Evolutionary conservation across 35 echinoderm and acorn worm species (phyloP), one percentile per base, ranked within the genome.

Genomic region (Patiria miniata): DNA sequence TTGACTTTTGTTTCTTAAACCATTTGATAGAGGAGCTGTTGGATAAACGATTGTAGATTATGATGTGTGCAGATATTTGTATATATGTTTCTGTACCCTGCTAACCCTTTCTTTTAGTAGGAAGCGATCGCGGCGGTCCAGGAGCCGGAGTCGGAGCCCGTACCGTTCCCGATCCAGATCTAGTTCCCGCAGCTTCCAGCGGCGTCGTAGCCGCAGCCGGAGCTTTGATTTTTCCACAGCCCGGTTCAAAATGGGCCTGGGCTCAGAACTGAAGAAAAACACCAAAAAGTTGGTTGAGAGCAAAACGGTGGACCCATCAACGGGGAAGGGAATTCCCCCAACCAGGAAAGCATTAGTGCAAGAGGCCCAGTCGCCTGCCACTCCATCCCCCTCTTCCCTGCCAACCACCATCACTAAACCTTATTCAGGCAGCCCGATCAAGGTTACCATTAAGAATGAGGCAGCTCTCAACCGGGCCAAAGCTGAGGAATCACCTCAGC

Each of bases 161-260:
- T 73, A 73, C 34, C 82, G 82, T 58, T 91, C 93, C 30, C 77
- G 89, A 52, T 95, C 93, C 21, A 80, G 80, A 83, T 85, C 84
- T 34, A 87, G 68, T 77, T 92, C 90, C 69, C 85, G 85, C 17
- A 44, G 55, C 55, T 87, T 69, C 39, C 77, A 53, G 83, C 85
- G 93, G 69, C 82, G 82, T 30, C 53, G 53, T 10, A 84, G 52
- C 23, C 77, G 81, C 0, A 95, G 93, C 78, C 80, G 84, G 10
- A 80, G 77, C 36, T 36, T 92, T 39, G 89, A 92, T 57, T 77
- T 79, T 37, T 44, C 85, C 38, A 69, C 85, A 37, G 90, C 93
- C 39, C 91, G 87, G 34, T 95, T 76, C 87, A 83, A 95, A 69
- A 91, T 90, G 84, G 90, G 90, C 29, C 85, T 95, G 32, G 85